Evolutionary conservation across 2,113 vertebrate genomes (phyloP).

Genomic region (Dolichallabes microphthalmus): DNA sequence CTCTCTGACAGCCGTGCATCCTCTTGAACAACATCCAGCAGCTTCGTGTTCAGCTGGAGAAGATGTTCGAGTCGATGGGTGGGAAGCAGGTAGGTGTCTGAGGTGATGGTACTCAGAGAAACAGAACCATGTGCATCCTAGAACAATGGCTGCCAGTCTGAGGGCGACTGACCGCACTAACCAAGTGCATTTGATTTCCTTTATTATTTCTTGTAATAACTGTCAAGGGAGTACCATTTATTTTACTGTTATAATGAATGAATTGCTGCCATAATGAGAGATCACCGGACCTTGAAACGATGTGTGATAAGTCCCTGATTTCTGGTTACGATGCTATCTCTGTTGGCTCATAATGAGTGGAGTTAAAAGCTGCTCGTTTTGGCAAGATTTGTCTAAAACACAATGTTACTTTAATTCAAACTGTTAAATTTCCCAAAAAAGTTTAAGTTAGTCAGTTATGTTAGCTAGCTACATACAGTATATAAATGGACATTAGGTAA

Average conservation of each 20-base stretch:
- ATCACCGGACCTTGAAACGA: background rate
- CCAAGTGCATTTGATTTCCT: background rate
- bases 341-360: background rate
- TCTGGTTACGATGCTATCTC: background rate
- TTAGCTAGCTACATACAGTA: background rate
- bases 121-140: background rate
- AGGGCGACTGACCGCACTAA: background rate
- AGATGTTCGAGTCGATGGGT: slow-evolving; percentile 99
- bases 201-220: background rate
- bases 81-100: slow-evolving; percentile 86
- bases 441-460: background rate
- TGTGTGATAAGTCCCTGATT: background rate
- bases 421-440: too few species aligned
- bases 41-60: slow-evolving; percentile 92
- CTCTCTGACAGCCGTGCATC: slow-evolving; percentile 84
- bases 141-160: background rate
- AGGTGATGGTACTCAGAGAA: background rate
- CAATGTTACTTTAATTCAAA: background rate
- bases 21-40: slow-evolving; percentile 98
- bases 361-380: background rate
- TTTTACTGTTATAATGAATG: background rate
- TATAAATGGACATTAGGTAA: background rate
- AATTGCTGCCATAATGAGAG: background rate
- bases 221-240: background rate
- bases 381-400: background rate